phyloP scores from a whole-genome alignment of 2,113 vertebrate genomes.

The Candoia aspera region DNA sequence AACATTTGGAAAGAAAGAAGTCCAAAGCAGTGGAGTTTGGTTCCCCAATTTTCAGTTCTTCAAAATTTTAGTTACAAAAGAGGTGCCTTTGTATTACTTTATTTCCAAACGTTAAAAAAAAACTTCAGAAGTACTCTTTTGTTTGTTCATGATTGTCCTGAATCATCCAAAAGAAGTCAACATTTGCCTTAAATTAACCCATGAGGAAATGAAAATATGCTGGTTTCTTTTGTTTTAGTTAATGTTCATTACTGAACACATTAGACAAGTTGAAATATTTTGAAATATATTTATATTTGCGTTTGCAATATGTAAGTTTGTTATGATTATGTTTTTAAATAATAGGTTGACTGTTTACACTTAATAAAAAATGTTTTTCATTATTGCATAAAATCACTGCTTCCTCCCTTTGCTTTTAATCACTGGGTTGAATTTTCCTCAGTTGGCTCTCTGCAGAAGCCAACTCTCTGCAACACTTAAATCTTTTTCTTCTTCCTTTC shows the following conservation, averaged over 20 bases:
- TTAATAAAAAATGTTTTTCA: conserved; percentile 11
- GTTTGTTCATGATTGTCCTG: not conserved
- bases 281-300: not conserved
- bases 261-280: not conserved
- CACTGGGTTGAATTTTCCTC: not conserved
- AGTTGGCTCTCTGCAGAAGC: no score
- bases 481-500: no score
- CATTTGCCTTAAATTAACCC: not conserved
- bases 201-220: not conserved
- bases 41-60: no score
- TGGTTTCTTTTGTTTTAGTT: not conserved
- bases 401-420: not conserved
- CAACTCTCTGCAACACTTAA: no score
- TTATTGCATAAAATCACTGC: not conserved
- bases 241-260: not conserved
- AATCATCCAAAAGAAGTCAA: not conserved
- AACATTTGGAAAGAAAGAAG: no score
- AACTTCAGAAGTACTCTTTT: no score
- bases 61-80: no score
- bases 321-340: not conserved
- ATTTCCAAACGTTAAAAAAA: no score
- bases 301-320: not conserved
- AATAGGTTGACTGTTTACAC: not conserved
- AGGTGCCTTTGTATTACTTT: no score
- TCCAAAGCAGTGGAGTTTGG: no score